Base-by-base conservation (phyloP, 2,113 vertebrate species). In the Coryphaenoides rupestris region DNA sequence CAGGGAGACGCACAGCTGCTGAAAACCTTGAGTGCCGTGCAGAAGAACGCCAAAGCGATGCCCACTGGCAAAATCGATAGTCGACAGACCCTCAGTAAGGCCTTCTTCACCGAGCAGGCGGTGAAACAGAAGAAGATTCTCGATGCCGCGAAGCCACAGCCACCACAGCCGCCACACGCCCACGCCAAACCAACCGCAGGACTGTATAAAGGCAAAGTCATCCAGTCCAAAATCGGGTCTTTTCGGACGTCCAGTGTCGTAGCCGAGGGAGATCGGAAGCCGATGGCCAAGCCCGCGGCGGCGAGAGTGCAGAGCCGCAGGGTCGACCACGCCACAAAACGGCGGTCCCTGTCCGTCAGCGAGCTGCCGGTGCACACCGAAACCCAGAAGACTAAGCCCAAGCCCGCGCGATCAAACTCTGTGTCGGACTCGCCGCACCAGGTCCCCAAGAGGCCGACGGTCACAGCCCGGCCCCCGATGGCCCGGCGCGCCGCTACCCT, bases 201-300 rank as follows among this genome's bases (percentile, higher is more conserved):
- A 40, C 86, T 86, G 21, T 98, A 96, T 46, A 93, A 91, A 80
- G 95, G 96, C 49, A 93, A 80, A 63, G 82, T 97, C 58, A 78
- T 98, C 21, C 89, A 91, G 58, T 96, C 96, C 17, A 98, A 96
- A 82, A 82, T 98, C 21, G 93, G 94, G 62, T 94, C 95, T 7
- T 95, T 96, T 75, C 84, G 96, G 85, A 96, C 92, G 75, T 73
- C 86, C 26, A 56, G 66, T n/a, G 62, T 62, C 60, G 70, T 26
- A 0, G 73, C 81, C 7, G 72, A 47, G 0, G 73, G 33, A 0
- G 71, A 69, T 69, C 55, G 1, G 52, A 85, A 80, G 81, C 75
- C 15, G 45, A 47, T 69, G 16, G 49, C 57, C 12, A 87, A 87
- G 33, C 61, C 61, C 23, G 28, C 56, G 21, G 62, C 24, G 22